Evolutionary conservation across 2,797 vertebrate genomes (phyloP), one percentile per base, ranked within the genome.

Genomic region (Corythornis leucogaster): DNA sequence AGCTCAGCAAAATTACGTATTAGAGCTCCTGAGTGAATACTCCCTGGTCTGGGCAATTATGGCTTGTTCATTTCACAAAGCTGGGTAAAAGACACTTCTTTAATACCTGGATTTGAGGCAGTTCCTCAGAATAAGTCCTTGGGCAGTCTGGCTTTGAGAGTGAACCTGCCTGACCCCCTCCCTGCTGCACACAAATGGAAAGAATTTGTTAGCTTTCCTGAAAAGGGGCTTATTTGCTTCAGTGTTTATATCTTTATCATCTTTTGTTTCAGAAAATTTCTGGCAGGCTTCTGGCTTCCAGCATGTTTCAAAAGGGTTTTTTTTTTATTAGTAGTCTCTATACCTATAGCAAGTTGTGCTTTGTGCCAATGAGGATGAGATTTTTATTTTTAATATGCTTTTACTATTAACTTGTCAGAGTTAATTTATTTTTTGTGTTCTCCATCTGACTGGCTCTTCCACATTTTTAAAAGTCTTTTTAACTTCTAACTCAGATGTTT

Each of bases 201-300:
- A 95, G 89, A 92, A 95, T 92, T 94, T 3, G 1, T 40, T 18
- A 18, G 76, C 38, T 83, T 57, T 85, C 89, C 81, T 94, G 92
- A 92, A 92, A 75, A 0, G 2, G 57, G 54, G 26, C 54, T 93
- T 94, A 94, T 90, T 89, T 91, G 68, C 68, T 80, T 5, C 15
- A 71, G n/a, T 78, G 71, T 87, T 92, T 90, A 48, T 70, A 25
- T 71, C 81, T 92, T 63, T 58, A 67, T 84, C 64, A 82, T 85
- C 79, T 92, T n/a, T 71, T 69, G 33, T 35, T 82, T 93, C 84
- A 77, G 71, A 77, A 92, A 51, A 18, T 74, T 86, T 92, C 85
- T 94, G 66, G 19, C 46, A 91, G 74, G 33, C 26, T 87, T 55
- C 53, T 91, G 70, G 26, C 30, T 80, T 73, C 59, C 59, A 64